A percentile compares a stretch with the other conserved stretches of the same genome.
Evolutionary conservation across 2,113 vertebrate species (phyloP).

Genomic region (Platysteira castanea): DNA sequence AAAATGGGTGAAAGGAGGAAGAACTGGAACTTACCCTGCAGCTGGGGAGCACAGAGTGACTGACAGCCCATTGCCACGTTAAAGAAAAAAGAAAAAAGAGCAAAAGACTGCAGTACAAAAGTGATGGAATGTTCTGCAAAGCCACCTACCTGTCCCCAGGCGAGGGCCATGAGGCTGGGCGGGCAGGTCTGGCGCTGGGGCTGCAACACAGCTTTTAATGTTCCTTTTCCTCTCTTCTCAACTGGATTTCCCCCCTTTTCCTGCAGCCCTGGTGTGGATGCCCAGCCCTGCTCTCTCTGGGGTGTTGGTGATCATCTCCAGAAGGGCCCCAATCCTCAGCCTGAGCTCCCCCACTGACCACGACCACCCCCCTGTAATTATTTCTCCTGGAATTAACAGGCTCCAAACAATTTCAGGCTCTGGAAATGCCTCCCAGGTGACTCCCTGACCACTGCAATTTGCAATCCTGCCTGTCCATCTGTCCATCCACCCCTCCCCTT

Average conservation of each 20-base stretch:
- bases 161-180: background rate
- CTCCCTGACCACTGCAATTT: background rate
- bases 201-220: background rate
- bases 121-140: background rate
- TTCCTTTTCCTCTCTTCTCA: background rate
- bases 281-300: background rate
- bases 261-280: background rate
- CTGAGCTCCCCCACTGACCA: background rate
- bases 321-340: background rate
- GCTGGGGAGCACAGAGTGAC: background rate
- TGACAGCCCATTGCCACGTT: rapidly evolving
- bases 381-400: background rate
- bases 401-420: background rate
- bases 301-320: rapidly evolving
- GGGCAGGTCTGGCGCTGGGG: background rate
- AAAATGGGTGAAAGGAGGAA: background rate
- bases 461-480: background rate
- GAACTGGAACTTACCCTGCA: background rate
- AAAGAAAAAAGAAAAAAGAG: no score
- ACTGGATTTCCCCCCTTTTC: background rate
- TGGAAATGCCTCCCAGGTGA: background rate
- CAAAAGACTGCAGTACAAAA: background rate
- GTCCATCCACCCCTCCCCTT: background rate
- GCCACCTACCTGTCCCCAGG: background rate
- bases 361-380: rapidly evolving